Evolutionary conservation across 2,113 vertebrate species (phyloP), one percentile per base, ranked within the genome.

Genomic region (Chaenocephalus aceratus): DNA sequence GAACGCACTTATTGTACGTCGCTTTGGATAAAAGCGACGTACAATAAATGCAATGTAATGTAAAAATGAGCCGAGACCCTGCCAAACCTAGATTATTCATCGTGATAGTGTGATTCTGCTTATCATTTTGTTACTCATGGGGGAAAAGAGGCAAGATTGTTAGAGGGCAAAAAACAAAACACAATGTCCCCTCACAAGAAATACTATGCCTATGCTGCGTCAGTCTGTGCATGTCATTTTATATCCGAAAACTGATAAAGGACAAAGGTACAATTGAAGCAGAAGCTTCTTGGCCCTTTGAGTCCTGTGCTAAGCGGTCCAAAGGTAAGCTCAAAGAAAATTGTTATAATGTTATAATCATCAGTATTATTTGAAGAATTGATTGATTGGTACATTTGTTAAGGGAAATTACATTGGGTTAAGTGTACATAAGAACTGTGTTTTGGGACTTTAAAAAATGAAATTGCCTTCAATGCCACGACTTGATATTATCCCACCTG

Each of bases 131-230:
- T 65, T 61, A 23, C 11, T 46, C 14, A 46, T 14, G 10, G 12
- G 45, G 34, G 52, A 10, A 66, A 66, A 45, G 34, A 21, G 51
- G 51, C 54, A 41, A 60, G 21, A 44, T 3, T 54, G 44, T 46
- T 54, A 54, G 48, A 57, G 18, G 44, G n/a, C 2, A 12, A 21
- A 4, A 6, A 14, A 14, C 46, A 62, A 67, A 68, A 75, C 67
- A 82, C 53, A 46, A 16, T 71, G 75, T 59, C 41, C 21, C 61
- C 80, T 54, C 18, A 72, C 3, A 58, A 36, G 53, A 69, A 69
- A 75, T 51, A 58, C n/a, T 14, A 7, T 49, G n/a, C 60, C 5
- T n/a, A 13, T 68, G 26, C 49, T n/a, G 6, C 1, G 6, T 65
- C 60, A 58, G 45, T 45, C 53, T 21, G 45, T 54, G 4, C 11